These are phyloP conservation scores for Hexactinellida sp. DNA, from an alignment of 37 sponge, comb jelly and placozoan species.

Conservation along the genomic window DNA sequence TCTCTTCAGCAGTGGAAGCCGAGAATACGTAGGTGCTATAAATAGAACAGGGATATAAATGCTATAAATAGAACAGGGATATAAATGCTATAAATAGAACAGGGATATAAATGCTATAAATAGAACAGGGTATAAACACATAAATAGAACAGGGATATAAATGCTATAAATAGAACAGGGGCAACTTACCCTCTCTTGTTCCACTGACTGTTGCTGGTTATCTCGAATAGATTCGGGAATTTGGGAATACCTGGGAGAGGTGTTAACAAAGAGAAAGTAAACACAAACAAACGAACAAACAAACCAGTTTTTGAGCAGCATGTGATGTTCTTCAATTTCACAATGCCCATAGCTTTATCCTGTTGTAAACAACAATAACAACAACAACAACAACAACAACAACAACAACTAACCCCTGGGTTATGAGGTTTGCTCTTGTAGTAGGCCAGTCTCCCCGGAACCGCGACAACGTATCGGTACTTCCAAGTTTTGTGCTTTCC, in stretches of 20 bases:
- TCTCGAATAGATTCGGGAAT: not conserved
- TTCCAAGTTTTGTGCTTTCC: conserved; percentile 60
- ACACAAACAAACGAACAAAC: not conserved
- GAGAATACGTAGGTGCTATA: conserved; percentile 58
- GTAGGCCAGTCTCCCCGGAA: conserved; percentile 63
- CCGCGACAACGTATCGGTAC: conserved; percentile 55
- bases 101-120: not conserved
- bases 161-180: not conserved
- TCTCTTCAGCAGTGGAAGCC: conserved; percentile 46
- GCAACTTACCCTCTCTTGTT: conserved; percentile 54
- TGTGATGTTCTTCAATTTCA: conserved; percentile 57
- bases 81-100: not conserved
- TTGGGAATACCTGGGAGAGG: not conserved
- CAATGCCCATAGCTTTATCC: conserved; percentile 42
- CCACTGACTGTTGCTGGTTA: conserved; percentile 68
- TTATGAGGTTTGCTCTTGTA: conserved; percentile 32
- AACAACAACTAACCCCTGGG: conserved; percentile 2
- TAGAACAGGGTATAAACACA: too few relatives aligned
- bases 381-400: not conserved
- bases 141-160: too few relatives aligned
- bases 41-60: too few relatives aligned
- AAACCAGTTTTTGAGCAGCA: conserved; percentile 33
- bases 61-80: not conserved
- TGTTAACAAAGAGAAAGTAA: not conserved
- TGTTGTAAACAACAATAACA: conserved; percentile 14